A percentile compares a stretch with the other conserved stretches of the same genome.
These are phyloP conservation scores for Eolophus roseicapilla DNA, from an alignment of 2,113 vertebrate species.

Conservation along the genomic window DNA sequence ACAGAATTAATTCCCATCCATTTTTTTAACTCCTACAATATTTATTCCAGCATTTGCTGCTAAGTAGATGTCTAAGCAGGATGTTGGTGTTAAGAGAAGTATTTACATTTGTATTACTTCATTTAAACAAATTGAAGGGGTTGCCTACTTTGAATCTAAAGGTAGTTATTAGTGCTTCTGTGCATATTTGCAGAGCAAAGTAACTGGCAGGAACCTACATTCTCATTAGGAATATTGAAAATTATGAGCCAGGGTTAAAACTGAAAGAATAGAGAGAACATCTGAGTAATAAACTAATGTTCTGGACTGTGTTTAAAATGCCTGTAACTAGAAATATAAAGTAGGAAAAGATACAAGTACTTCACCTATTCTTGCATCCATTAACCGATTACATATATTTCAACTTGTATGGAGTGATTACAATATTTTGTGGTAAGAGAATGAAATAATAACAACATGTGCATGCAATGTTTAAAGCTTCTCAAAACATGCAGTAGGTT, in stretches of 20 bases:
- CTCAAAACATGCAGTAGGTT: not conserved
- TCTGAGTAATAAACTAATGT: not conserved
- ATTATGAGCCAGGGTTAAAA: slow-evolving; percentile 5
- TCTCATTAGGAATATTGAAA: slow-evolving; percentile 3
- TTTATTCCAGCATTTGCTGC: slow-evolving; percentile 23
- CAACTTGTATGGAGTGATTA: not conserved
- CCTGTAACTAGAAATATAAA: not conserved
- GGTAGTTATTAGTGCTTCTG: not conserved
- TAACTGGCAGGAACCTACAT: slow-evolving; percentile 29
- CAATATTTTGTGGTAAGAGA: not conserved
- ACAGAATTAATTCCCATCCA: not conserved
- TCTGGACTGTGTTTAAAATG: not conserved
- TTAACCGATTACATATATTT: not conserved
- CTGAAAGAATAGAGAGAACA: not conserved
- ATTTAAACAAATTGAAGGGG: not conserved
- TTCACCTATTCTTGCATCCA: not conserved
- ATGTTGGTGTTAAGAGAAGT: not conserved
- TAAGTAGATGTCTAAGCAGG: not conserved
- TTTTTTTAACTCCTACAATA: not conserved
- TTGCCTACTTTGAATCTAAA: slow-evolving; percentile 30
- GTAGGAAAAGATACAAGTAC: not conserved
- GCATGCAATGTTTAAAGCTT: not conserved
- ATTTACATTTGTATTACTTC: slow-evolving; percentile 1
- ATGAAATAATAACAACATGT: not conserved
- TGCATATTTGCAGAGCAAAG: slow-evolving; percentile 2